Evolutionary conservation across 2,888 invertebrate genomes (phyloP).

Genomic region (Pheosia tremula): DNA sequence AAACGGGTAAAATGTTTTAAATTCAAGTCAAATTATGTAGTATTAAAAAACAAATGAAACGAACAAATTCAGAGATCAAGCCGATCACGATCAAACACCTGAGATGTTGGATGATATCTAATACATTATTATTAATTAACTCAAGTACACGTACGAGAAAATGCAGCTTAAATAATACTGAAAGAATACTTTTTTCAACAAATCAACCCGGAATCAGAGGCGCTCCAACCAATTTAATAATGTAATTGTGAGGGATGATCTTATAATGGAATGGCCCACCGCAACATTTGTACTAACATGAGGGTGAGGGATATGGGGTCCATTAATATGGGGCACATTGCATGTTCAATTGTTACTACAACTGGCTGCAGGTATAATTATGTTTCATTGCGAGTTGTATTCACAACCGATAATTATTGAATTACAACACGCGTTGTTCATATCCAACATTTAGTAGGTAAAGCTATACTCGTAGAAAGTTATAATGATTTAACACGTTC

Average conservation of each 20-base stretch:
- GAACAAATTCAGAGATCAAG: no score
- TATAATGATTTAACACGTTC: no score
- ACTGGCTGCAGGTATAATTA: constrained; percentile 11
- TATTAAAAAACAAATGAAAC: no score
- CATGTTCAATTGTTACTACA: constrained; percentile 12
- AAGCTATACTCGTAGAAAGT: no score
- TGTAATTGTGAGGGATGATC: constrained; percentile 22
- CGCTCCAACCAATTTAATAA: constrained; percentile 14
- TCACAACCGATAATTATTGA: neutral
- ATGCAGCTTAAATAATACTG: no score
- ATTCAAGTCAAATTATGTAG: no score
- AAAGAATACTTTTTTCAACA: neutral
- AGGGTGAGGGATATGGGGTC: constrained; percentile 8
- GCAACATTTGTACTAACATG: constrained; percentile 13
- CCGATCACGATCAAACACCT: no score
- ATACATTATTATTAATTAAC: no score
- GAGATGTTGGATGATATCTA: no score
- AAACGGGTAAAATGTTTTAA: no score
- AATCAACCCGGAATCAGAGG: constrained; percentile 6
- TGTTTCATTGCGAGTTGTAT: constrained; percentile 2
- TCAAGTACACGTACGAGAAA: no score
- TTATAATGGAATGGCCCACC: constrained; percentile 25
- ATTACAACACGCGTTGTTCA: neutral
- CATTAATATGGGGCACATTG: neutral
- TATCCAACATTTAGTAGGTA: neutral